phyloP scores from a whole-genome alignment of 2,888 invertebrate species.

The Acronicta alni region DNA sequence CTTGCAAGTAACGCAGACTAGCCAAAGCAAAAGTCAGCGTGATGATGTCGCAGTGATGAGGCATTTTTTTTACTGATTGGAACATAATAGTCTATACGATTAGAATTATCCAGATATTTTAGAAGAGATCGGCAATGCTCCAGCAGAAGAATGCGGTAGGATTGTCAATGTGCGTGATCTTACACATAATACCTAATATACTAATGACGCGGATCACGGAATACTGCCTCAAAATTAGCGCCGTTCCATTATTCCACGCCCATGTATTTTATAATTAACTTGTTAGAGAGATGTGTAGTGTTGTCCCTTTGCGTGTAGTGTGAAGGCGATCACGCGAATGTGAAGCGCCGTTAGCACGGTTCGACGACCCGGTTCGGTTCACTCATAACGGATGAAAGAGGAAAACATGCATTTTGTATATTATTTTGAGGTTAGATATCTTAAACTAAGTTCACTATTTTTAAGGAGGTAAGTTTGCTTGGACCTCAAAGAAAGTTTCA shows the following conservation, averaged over 20 bases:
- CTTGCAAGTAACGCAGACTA: no score
- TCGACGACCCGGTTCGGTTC: conserved; percentile 60
- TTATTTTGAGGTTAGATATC: conserved; percentile 7
- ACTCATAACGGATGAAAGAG: conserved; percentile 41
- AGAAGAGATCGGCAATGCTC: no score
- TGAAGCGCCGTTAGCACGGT: conserved; percentile 60
- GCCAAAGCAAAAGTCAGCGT: no score
- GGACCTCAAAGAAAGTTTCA: conserved; percentile 1
- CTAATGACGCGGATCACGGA: background rate
- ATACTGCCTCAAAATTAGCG: conserved; percentile 8
- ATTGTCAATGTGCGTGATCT: background rate
- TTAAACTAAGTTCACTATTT: conserved; percentile 16
- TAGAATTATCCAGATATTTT: no score
- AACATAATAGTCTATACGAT: no score
- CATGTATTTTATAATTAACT: conserved; percentile 13
- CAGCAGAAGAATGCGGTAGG: background rate
- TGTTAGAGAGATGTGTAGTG: conserved; percentile 20
- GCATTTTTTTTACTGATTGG: no score
- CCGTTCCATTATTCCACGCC: conserved; percentile 8
- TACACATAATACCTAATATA: background rate
- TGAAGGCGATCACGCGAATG: conserved; percentile 56
- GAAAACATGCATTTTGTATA: conserved; percentile 42
- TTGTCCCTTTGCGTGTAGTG: conserved; percentile 50
- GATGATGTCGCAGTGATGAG: no score
- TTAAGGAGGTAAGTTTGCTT: conserved; percentile 3